Evolutionary conservation across 2,113 vertebrate species (phyloP).

Genomic region (Centropus unirufus): DNA sequence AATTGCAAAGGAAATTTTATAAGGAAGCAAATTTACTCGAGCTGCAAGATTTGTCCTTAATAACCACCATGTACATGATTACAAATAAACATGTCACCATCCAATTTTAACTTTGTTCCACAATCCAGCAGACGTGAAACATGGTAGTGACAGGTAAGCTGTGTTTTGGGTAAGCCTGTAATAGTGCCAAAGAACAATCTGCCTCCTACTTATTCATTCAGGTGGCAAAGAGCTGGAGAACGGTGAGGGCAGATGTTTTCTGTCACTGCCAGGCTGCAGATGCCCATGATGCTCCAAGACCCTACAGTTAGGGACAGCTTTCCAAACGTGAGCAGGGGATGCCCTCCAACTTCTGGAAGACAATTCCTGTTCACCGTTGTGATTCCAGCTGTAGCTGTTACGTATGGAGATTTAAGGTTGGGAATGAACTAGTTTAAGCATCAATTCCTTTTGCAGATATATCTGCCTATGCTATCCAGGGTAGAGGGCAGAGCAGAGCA

Average conservation of each 20-base stretch:
- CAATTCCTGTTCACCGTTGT: rapidly evolving
- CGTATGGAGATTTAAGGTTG: rapidly evolving
- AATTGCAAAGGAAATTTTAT: neutral
- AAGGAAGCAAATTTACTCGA: neutral
- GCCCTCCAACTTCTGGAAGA: neutral
- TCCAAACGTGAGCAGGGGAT: rapidly evolving
- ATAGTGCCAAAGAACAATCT: rapidly evolving
- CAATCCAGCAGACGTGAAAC: rapidly evolving
- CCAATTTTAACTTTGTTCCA: neutral
- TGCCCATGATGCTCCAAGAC: rapidly evolving
- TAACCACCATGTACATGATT: rapidly evolving
- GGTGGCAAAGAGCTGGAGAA: neutral
- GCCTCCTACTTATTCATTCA: neutral
- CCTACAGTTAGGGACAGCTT: rapidly evolving
- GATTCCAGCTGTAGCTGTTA: neutral
- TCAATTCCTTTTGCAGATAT: rapidly evolving
- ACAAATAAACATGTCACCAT: neutral
- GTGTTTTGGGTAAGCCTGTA: neutral
- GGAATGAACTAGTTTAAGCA: neutral
- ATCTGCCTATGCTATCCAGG: rapidly evolving
- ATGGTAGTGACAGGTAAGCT: rapidly evolving
- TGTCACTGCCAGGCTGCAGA: neutral
- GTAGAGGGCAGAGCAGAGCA: neutral
- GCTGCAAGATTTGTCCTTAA: neutral
- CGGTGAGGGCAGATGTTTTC: too few species aligned